Evolutionary conservation across 2,888 invertebrate species (phyloP).

Genomic region (Acanthosepion lycidas): DNA sequence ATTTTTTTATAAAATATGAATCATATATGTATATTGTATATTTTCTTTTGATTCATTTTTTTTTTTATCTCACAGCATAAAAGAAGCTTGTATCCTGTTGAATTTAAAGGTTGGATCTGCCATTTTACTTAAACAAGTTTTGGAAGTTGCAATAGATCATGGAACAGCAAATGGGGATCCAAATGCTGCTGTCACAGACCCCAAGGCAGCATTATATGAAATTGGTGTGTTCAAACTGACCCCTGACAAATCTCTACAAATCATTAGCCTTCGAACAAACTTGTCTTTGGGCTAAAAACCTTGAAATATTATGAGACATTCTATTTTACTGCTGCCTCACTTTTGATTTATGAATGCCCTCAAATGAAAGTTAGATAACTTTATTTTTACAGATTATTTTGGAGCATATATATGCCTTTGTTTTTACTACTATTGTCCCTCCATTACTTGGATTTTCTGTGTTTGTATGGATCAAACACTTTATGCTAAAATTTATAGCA

Average conservation of each 20-base stretch:
- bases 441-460: background rate
- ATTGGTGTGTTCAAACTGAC: conserved; percentile 70
- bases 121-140: conserved; percentile 81
- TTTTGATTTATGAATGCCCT: background rate
- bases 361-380: conserved; percentile 7
- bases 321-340: background rate
- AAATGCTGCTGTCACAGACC: conserved; percentile 59
- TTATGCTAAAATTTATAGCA: background rate
- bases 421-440: background rate
- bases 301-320: background rate
- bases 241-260: conserved; percentile 61
- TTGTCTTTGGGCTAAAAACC: conserved; percentile 46
- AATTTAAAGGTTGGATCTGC: conserved; percentile 87
- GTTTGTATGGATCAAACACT: background rate
- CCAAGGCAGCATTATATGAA: conserved; percentile 68
- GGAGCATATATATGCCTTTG: background rate
- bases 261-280: conserved; percentile 62
- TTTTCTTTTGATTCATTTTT: background rate
- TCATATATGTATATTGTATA: background rate
- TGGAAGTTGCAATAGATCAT: conserved; percentile 71
- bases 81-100: conserved; percentile 84
- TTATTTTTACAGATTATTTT: background rate
- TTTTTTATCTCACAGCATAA: conserved; percentile 63
- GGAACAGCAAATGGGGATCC: conserved; percentile 57
- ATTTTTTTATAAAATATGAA: too few relatives aligned